Evolutionary conservation across 2,888 invertebrate genomes (phyloP), one percentile per base, ranked within the genome.

Genomic region (Epirrhoe tristata): DNA sequence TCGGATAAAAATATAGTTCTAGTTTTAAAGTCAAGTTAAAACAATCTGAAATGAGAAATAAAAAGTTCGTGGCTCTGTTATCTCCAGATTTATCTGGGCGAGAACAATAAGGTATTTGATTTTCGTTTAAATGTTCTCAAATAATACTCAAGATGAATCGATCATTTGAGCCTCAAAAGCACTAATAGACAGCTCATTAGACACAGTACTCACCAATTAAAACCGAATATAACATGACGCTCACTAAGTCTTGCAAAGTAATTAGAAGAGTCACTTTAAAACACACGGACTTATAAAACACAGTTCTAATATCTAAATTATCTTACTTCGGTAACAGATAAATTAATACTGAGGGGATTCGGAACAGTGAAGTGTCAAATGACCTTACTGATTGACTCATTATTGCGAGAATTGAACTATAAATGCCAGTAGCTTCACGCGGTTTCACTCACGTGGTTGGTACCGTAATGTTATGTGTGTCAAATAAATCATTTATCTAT

Each of bases 161-260:
- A 46, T 50, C 48, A 7, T 52, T 43, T 24, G 32, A 34, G 12
- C 39, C 24, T 34, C 53, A 24, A 24, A 58, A 6, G 34, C 31
- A 39, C 16, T 54, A 70, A 63, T 6, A 54, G 56, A 51, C 48
- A 65, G 60, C 60, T 74, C 71, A 74, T 77, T 67, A 72, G 34
- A 67, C 50, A 58, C 59, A 71, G 71, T 66, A 72, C 89, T 87
- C 72, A 89, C 89, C 86, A 70, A 85, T 78, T 74, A 86, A 70
- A 58, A 78, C 73, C 77, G 73, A 79, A 71, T 80, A 78, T 63
- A 71, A 74, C 89, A 89, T 90, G 68, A 67, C 66, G 54, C 65
- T 58, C 65, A 43, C 39, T 5, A 62, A 64, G 53, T 69, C 70
- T 67, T 12, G 59, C 66, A 63, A 69, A 80, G 82, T 82, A 81